phyloP scores from a whole-genome alignment of 2,888 invertebrate genomes.

The Orthosia gracilis region DNA sequence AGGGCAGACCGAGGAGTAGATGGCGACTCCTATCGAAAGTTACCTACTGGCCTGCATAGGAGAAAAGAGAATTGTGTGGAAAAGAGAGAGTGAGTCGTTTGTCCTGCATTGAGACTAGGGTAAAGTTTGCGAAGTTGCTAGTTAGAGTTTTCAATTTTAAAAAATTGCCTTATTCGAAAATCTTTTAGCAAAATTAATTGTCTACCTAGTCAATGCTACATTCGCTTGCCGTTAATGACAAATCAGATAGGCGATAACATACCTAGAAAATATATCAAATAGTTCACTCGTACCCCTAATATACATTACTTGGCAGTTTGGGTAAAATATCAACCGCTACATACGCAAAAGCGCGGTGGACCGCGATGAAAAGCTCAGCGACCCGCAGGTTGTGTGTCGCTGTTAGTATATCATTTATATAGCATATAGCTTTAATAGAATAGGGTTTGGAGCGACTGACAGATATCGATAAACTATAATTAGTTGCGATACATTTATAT shows the following conservation, averaged over 20 bases:
- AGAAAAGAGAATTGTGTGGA: too few species aligned
- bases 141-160: too few species aligned
- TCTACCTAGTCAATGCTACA: too few species aligned
- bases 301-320: constrained; percentile 25
- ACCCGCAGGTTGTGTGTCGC: constrained; percentile 34
- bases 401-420: constrained; percentile 17
- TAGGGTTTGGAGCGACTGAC: constrained; percentile 13
- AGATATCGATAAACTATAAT: constrained; percentile 34
- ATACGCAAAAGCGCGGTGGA: constrained; percentile 29
- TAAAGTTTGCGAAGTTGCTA: not conserved
- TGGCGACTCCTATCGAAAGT: too few species aligned
- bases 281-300: constrained; percentile 8
- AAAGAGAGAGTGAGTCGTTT: too few species aligned
- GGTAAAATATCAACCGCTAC: constrained; percentile 14
- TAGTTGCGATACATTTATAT: constrained; percentile 30
- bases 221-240: not conserved
- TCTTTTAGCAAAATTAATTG: too few species aligned
- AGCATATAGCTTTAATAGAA: constrained; percentile 18
- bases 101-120: too few species aligned
- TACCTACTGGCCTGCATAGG: too few species aligned
- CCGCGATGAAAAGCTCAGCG: constrained; percentile 36
- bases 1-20: too few species aligned
- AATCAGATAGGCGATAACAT: not conserved
- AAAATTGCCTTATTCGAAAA: too few species aligned
- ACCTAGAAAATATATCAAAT: not conserved